These are phyloP conservation scores for Nycteola revayana DNA, from an alignment of 2,888 invertebrate genomes.

Conservation along the genomic window DNA sequence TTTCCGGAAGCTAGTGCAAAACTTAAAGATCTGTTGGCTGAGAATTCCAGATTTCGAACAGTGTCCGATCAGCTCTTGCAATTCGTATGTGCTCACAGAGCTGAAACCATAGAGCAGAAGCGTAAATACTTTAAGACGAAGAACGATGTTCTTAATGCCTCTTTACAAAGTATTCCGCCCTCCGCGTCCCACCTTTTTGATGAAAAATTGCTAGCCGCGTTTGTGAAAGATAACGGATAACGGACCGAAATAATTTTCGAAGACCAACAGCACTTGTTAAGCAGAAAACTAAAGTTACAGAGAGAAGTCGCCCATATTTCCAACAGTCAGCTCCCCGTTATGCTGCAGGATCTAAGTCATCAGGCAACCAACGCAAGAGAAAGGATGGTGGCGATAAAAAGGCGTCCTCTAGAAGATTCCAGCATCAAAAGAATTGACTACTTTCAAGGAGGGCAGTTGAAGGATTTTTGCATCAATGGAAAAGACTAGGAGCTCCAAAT, in stretches of 20 bases:
- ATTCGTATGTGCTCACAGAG: conserved; percentile 14
- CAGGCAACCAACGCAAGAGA: too few species aligned
- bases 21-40: conserved; percentile 4
- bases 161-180: conserved; percentile 3
- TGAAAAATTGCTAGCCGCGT: background rate
- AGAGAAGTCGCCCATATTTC: too few species aligned
- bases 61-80: conserved; percentile 18
- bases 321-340: too few species aligned
- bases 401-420: too few species aligned
- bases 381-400: too few species aligned
- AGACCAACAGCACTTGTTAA: background rate
- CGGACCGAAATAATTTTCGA: background rate
- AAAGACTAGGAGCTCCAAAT: too few species aligned
- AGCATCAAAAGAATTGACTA: conserved; percentile 8
- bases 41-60: conserved; percentile 7
- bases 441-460: conserved; percentile 7
- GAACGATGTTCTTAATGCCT: background rate
- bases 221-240: conserved; percentile 5
- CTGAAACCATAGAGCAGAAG: conserved; percentile 14
- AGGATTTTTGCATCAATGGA: too few species aligned
- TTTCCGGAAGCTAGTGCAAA: conserved; percentile 3
- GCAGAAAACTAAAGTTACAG: too few species aligned
- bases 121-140: conserved; percentile 6
- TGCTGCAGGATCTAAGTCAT: too few species aligned
- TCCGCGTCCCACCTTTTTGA: conserved; percentile 3